These are phyloP conservation scores for Cotesia glomerata DNA, from an alignment of 1,140 invertebrate genomes.

Conservation along the genomic window DNA sequence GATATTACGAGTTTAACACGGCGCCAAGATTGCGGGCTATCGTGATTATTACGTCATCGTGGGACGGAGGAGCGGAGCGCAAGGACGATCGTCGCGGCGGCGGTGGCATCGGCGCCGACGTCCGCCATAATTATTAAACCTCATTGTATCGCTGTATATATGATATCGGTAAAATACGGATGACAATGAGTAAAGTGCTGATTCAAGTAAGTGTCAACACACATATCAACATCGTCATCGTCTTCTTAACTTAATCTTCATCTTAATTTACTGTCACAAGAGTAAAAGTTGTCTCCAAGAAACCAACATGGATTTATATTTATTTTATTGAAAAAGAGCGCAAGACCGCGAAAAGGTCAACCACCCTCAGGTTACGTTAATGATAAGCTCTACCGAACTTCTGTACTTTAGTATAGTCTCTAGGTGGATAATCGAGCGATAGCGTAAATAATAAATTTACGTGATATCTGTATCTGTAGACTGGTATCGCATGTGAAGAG, in stretches of 20 bases:
- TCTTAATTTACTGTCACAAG: background rate
- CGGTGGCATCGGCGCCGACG: conserved; percentile 34
- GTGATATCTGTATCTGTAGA: too few species aligned
- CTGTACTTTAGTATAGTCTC: conserved; percentile 38
- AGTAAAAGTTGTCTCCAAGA: background rate
- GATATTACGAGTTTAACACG: conserved; percentile 61
- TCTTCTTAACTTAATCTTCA: too few species aligned
- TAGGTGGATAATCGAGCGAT: background rate
- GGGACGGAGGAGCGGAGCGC: conserved; percentile 49
- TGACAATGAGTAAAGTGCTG: background rate
- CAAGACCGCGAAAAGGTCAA: conserved; percentile 46
- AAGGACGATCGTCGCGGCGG: conserved; percentile 49
- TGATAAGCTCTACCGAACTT: conserved; percentile 29
- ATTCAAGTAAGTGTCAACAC: background rate
- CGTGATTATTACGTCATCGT: conserved; percentile 59
- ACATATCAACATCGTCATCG: too few species aligned
- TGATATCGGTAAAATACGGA: conserved; percentile 5
- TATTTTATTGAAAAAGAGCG: background rate
- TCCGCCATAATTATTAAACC: conserved; percentile 20
- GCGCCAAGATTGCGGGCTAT: conserved; percentile 62
- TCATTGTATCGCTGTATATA: conserved; percentile 2
- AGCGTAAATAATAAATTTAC: too few species aligned
- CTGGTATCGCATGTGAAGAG: too few species aligned
- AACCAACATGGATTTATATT: conserved; percentile 42
- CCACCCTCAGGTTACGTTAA: conserved; percentile 45